Evolutionary conservation across 2,888 invertebrate species (phyloP), one percentile per base, ranked within the genome.

Genomic region (Craniophora ligustri): DNA sequence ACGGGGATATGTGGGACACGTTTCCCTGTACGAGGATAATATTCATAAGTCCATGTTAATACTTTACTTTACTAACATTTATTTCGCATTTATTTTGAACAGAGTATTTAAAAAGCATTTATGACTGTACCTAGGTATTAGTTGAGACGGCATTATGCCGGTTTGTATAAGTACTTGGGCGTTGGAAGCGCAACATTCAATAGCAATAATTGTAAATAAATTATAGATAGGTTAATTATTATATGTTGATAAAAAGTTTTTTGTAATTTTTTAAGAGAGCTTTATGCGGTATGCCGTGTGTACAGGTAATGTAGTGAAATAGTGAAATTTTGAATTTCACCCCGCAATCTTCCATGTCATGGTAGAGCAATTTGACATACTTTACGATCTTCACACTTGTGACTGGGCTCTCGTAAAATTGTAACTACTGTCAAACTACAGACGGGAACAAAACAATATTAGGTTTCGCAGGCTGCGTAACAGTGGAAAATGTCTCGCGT

Each of bases 231-330:
- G 85, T 83, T 91, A 91, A 92, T 90, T 91, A 89, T 88, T 87
- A 82, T 89, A 90, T 81, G 90, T 91, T 91, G 86, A 88, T 63
- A 68, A 57, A 59, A 76, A 56, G 87, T 78, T 82, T 89, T 89
- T 89, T 90, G 87, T 91, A 91, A 86, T 91, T 89, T 89, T 89
- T 89, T 91, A 91, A 92, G 88, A 92, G 91, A 92, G 92, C 92
- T 92, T 92, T 92, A 90, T 87, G 88, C 89, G 89, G 84, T 72
- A 57, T 56, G 72, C 81, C 87, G 90, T 83, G 79, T 92, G 89
- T 91, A 91, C 85, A 91, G 84, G 68, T 70, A 64, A 77, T 74
- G 79, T 89, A 88, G 74, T 68, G 79, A 78, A 77, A 62, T 74
- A 70, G 89, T 90, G 91, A 89, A 91, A 92, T 92, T 91, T 80